Evolutionary conservation across 2,888 invertebrate genomes (phyloP).

Genomic region (Entomobrya proxima): DNA sequence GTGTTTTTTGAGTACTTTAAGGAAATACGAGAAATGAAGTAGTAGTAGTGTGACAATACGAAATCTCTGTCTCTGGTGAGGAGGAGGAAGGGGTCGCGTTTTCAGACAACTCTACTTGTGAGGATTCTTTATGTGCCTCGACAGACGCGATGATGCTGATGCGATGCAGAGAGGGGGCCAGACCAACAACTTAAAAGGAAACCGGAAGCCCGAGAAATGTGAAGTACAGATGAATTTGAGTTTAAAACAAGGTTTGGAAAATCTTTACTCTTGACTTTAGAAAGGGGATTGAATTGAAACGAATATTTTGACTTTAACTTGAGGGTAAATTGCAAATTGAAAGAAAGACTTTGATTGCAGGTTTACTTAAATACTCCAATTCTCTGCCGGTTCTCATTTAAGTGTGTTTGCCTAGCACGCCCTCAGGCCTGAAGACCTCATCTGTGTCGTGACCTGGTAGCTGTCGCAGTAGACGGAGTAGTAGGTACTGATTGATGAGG

Average conservation of each 20-base stretch:
- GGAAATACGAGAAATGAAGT: conserved; percentile 44
- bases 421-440: conserved; percentile 2
- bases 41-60: conserved; percentile 41
- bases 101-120: conserved; percentile 31
- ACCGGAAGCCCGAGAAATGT: neutral
- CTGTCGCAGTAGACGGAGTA: conserved; percentile 40
- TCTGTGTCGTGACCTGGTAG: conserved; percentile 34
- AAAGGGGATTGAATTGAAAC: neutral
- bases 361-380: neutral
- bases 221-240: neutral
- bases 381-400: neutral
- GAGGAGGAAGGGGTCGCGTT: conserved; percentile 45
- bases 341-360: neutral
- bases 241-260: no score
- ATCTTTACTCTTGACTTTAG: no score
- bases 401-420: neutral
- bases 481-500: conserved; percentile 36
- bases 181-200: conserved; percentile 18
- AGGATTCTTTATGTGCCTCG: conserved; percentile 39
- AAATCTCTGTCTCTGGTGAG: conserved; percentile 46
- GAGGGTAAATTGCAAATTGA: neutral
- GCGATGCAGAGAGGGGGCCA: conserved; percentile 28
- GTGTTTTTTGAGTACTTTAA: conserved; percentile 40
- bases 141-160: conserved; percentile 43
- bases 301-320: neutral